Conservation (phyloP, 1,140 invertebrate genomes). For the Uloborus diversus region DNA sequence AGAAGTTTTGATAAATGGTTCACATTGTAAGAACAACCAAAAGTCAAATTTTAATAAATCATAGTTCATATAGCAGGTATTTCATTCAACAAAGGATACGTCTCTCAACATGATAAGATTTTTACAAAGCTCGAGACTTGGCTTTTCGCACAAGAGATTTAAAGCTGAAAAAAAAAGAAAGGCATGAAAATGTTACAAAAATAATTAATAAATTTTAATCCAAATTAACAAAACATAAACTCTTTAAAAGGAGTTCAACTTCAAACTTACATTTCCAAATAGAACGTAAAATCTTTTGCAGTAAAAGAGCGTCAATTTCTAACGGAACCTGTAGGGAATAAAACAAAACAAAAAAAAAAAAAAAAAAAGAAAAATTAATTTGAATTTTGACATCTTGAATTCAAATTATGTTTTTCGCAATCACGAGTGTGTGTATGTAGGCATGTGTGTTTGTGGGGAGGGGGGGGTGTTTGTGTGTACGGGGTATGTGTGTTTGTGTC, state of each 20-base stretch:
- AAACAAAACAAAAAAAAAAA: not conserved
- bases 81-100: constrained; percentile 57
- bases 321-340: constrained; percentile 64
- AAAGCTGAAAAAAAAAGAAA: constrained; percentile 63
- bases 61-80: not conserved
- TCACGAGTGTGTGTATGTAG: too few species aligned
- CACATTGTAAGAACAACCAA: not conserved
- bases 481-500: too few species aligned
- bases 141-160: constrained; percentile 67
- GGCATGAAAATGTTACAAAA: not conserved
- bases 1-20: not conserved
- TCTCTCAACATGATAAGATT: constrained; percentile 76
- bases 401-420: not conserved
- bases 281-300: constrained; percentile 72
- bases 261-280: constrained; percentile 70
- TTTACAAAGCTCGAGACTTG: constrained; percentile 73
- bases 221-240: not conserved
- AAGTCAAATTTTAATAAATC: not conserved
- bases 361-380: not conserved
- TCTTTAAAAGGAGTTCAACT: not conserved
- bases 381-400: not conserved
- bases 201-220: not conserved
- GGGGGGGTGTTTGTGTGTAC: too few species aligned
- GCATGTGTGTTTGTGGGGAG: too few species aligned
- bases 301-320: constrained; percentile 72